Evolutionary conservation across 2,797 vertebrate species (phyloP).

Genomic region (Rhadinocentrus ornatus): DNA sequence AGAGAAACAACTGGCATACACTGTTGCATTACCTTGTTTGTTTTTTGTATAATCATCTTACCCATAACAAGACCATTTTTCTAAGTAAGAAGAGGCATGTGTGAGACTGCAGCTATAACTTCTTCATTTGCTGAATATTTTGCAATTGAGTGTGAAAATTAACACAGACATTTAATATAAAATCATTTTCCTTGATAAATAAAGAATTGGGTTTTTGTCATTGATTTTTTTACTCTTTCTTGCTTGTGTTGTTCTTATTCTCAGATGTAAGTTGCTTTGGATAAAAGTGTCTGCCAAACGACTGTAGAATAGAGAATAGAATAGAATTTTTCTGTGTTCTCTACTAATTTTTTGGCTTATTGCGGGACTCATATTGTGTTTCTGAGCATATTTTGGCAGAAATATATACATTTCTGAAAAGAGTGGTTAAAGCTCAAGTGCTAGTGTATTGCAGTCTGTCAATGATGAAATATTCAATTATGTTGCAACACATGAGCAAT

Average conservation of each 20-base stretch:
- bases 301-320: no score
- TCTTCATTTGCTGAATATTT: slow-evolving; percentile 1
- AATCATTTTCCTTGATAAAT: not conserved
- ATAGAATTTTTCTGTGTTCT: not conserved
- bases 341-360: not conserved
- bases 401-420: not conserved
- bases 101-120: not conserved
- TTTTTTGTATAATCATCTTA: not conserved
- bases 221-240: no score
- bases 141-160: not conserved
- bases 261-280: no score
- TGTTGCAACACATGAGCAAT: not conserved
- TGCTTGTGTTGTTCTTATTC: no score
- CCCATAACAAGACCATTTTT: not conserved
- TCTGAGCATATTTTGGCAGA: not conserved
- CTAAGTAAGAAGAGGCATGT: not conserved
- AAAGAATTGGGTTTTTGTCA: not conserved
- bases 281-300: no score
- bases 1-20: not conserved
- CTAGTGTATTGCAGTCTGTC: not conserved
- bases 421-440: not conserved
- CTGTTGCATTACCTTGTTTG: no score
- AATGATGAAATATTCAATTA: not conserved
- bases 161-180: not conserved
- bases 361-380: not conserved